These are phyloP conservation scores for Leuciscus idus DNA, from an alignment of 2,113 vertebrate species.

Conservation along the genomic window DNA sequence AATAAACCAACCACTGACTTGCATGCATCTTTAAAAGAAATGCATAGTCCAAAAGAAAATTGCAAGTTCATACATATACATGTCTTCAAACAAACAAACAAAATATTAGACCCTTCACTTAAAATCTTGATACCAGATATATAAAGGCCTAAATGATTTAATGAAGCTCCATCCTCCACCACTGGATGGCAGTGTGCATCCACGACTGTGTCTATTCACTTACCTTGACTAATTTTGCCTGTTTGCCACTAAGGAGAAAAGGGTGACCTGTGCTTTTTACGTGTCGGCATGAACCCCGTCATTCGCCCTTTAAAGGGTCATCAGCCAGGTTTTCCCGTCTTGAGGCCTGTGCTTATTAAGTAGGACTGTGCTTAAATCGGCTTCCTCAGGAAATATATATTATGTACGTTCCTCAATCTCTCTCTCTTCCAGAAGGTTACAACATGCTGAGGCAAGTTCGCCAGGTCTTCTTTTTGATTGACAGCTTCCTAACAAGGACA, in stretches of 20 bases:
- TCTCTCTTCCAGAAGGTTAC: constrained; percentile 7
- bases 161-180: constrained; percentile 48
- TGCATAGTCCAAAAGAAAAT: not conserved
- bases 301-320: not conserved
- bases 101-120: not conserved
- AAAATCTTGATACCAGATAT: not conserved
- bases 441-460: constrained; percentile 2
- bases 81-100: not conserved
- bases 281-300: not conserved
- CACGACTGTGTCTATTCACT: constrained; percentile 42
- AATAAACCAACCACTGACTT: not conserved
- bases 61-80: not conserved
- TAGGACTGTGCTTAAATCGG: not conserved
- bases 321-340: not conserved
- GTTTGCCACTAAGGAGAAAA: not conserved
- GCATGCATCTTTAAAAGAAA: not conserved
- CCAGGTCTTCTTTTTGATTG: constrained; percentile 66
- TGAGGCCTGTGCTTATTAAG: not conserved
- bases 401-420: not conserved
- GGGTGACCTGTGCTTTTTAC: not conserved
- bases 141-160: not conserved
- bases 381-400: not conserved
- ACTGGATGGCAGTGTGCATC: constrained; percentile 78
- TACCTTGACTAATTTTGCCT: constrained; percentile 21
- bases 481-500: constrained; percentile 78